These are phyloP conservation scores for Gastrophryne carolinensis DNA, from an alignment of 2,797 vertebrate species.

Conservation along the genomic window DNA sequence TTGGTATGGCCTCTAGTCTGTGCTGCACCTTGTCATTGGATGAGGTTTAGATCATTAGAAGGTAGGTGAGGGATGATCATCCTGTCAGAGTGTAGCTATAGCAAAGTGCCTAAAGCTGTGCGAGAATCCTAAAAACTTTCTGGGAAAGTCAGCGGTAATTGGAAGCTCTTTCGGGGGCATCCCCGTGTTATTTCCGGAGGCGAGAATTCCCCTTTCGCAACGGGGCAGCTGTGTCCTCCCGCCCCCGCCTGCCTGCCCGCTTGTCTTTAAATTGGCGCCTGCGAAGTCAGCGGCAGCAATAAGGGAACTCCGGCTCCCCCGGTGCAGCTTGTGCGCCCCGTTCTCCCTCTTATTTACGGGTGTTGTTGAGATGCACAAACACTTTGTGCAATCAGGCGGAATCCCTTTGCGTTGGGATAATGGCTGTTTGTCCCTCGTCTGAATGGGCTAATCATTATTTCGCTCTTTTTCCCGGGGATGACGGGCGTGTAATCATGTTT, in stretches of 20 bases:
- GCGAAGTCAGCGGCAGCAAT: background rate
- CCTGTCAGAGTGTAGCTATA: no score
- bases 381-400: conserved; percentile 4
- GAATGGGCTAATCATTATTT: conserved; percentile 41
- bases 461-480: background rate
- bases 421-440: background rate
- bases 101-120: no score
- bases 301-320: background rate
- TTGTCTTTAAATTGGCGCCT: no score
- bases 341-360: background rate
- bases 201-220: background rate
- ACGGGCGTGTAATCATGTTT: conserved; percentile 22
- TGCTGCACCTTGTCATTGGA: no score
- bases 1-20: no score
- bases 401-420: conserved; percentile 8
- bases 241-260: no score
- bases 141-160: no score
- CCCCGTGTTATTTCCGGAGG: background rate
- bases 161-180: background rate
- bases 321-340: background rate
- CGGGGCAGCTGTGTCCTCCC: background rate
- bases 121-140: no score
- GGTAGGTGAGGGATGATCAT: no score
- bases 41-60: no score
- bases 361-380: background rate